phyloP scores from a whole-genome alignment of 2,888 invertebrate species.

The Gibbula magus region DNA sequence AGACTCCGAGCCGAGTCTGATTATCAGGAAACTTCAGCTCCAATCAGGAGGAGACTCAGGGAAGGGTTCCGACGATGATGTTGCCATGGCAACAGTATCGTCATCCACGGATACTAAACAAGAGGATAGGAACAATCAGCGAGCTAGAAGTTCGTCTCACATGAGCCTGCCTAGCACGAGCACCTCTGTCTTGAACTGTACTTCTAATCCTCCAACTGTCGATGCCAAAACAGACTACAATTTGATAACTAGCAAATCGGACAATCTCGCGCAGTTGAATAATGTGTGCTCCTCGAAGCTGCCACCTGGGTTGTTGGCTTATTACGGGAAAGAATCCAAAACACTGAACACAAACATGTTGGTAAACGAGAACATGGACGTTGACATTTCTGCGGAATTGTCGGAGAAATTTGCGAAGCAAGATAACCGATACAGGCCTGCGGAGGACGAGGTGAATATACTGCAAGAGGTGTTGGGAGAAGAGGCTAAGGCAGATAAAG shows the following conservation, averaged over 20 bases:
- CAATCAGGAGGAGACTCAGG: background rate
- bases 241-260: background rate
- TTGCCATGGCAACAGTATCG: slow-evolving; percentile 4
- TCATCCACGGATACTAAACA: slow-evolving; percentile 7
- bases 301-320: slow-evolving; percentile 75
- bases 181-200: background rate
- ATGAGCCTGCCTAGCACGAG: background rate
- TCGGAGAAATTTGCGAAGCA: slow-evolving; percentile 79
- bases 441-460: slow-evolving; percentile 77
- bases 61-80: background rate
- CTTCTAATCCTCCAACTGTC: background rate
- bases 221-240: slow-evolving; percentile 13
- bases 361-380: slow-evolving; percentile 73
- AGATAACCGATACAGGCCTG: slow-evolving; percentile 71
- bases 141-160: background rate
- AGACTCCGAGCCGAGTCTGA: slow-evolving; percentile 59
- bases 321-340: slow-evolving; percentile 79
- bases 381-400: slow-evolving; percentile 77
- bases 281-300: slow-evolving; percentile 40
- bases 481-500: slow-evolving; percentile 38
- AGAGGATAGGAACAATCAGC: background rate
- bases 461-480: slow-evolving; percentile 47
- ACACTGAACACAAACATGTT: slow-evolving; percentile 80
- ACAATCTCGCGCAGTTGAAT: slow-evolving; percentile 35
- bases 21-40: slow-evolving; percentile 34